Evolutionary conservation across 2,113 vertebrate genomes (phyloP), one percentile per base, ranked within the genome.

Genomic region (Marcusenius ussheri): DNA sequence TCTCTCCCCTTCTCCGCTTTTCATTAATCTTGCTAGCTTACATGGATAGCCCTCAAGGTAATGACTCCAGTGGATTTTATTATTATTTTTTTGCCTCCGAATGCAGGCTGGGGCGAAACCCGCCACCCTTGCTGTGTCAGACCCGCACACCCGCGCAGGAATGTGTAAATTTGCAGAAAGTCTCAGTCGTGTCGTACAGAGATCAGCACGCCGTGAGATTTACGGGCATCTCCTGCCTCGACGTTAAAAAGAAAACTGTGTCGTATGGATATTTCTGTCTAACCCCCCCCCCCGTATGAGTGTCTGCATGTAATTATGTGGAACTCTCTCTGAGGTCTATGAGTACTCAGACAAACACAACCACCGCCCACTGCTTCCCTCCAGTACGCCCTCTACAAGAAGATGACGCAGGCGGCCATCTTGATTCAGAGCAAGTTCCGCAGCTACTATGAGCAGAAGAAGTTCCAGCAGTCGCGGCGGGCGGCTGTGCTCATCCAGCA

Each of bases 331-430:
- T 42, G 51, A 15, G 9, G 5, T 45, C 39, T 6, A 21, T 39
- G 50, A 19, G 35, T 74, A 31, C 42, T 58, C 90, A 5, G 24
- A 83, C 21, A 31, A 45, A n/a, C 84, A n/a, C 17, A 27, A 35
- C 70, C 85, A 83, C 19, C 2, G 91, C 93, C 91, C 50, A 31
- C 92, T 92, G 85, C 91, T 94, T n/a, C 21, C 47, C 85, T 88
- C 90, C 95, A 99, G 98, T 99, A 99, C 96, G 98, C 98, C 98
- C 98, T 99, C 98, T 99, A 99, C 96, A 99, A 98, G 96, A 99
- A 98, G 97, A 99, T 99, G 98, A 99, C 98, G 27, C 97, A 98
- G 96, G 98, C 98, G 93, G 98, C 98, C 96, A 98, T 99, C 96
- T 97, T 99, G 89, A 99, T 99, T 96, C 98, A 99, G 98, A 99